Conservation (phyloP, 2,797 vertebrate genomes). For the Threskiornis aethiopicus region DNA sequence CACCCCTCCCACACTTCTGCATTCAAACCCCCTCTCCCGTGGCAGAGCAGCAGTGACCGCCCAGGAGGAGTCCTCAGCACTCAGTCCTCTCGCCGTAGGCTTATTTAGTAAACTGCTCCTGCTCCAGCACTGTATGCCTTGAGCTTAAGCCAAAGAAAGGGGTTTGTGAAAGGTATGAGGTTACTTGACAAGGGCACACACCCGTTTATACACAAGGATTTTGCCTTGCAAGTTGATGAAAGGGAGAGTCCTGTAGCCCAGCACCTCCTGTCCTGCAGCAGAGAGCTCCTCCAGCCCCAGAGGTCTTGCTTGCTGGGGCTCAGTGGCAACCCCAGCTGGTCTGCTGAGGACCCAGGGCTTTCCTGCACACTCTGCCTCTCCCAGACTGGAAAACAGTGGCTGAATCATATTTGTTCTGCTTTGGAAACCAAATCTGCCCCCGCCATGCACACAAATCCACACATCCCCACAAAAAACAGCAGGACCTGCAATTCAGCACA, state of each 20-base stretch:
- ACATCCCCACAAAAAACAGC: background rate
- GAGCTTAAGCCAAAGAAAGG: background rate
- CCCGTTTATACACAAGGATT: background rate
- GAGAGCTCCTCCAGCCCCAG: background rate
- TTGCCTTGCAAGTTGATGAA: background rate
- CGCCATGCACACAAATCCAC: no score
- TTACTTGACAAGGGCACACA: background rate
- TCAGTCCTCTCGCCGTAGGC: background rate
- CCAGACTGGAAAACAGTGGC: background rate
- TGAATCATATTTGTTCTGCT: background rate
- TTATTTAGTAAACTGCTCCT: background rate
- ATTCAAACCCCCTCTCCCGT: no score
- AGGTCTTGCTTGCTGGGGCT: background rate
- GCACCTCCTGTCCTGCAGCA: rapidly evolving
- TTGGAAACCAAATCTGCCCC: background rate
- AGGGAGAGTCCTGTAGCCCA: background rate
- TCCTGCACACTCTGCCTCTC: background rate
- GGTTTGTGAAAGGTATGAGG: background rate
- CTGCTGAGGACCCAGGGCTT: rapidly evolving
- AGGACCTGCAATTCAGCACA: background rate
- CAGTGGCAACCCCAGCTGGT: no score
- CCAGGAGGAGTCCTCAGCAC: background rate
- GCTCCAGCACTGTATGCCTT: background rate
- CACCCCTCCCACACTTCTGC: no score
- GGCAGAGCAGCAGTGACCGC: background rate